phyloP scores from a whole-genome alignment of 1,140 invertebrate species.

The Calosoma granatense region DNA sequence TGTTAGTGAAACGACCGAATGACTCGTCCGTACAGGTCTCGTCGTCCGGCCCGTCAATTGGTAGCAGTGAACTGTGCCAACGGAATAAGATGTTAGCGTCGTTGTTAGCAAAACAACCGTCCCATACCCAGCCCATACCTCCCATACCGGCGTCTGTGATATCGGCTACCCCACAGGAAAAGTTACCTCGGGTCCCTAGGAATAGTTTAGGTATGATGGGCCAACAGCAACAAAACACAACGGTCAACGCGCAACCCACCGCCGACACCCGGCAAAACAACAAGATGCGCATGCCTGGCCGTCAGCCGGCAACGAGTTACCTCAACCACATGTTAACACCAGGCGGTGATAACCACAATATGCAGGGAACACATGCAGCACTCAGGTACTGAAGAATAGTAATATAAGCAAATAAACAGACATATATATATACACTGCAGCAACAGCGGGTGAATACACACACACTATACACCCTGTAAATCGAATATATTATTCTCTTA shows the following conservation, averaged over 20 bases:
- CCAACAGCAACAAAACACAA: slow-evolving; percentile 27
- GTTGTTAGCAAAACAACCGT: slow-evolving; percentile 66
- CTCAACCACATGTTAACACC: slow-evolving; percentile 25
- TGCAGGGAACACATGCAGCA: slow-evolving; percentile 17
- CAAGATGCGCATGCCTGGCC: slow-evolving; percentile 12
- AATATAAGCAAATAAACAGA: too few relatives aligned
- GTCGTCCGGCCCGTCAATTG: slow-evolving; percentile 32
- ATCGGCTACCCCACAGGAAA: slow-evolving; percentile 53
- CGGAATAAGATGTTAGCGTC: slow-evolving; percentile 81
- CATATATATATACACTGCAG: too few relatives aligned
- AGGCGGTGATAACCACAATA: slow-evolving; percentile 13
- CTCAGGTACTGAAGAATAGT: too few relatives aligned
- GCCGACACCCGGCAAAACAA: slow-evolving; percentile 21
- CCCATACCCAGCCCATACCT: slow-evolving; percentile 57
- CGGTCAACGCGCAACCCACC: slow-evolving; percentile 33
- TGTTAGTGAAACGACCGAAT: slow-evolving; percentile 41
- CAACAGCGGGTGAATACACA: too few relatives aligned
- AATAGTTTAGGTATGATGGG: slow-evolving; percentile 11
- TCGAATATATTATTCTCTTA: too few relatives aligned
- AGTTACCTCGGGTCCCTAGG: slow-evolving; percentile 38
- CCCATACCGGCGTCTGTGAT: slow-evolving; percentile 53
- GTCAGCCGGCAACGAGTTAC: slow-evolving; percentile 24
- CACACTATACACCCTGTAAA: too few relatives aligned
- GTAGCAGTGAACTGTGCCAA: slow-evolving; percentile 60
- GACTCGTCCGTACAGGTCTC: slow-evolving; percentile 41